Evolutionary conservation across 2,888 invertebrate genomes (phyloP), one percentile per base, ranked within the genome.

Genomic region (Chromoteleia sp.): DNA sequence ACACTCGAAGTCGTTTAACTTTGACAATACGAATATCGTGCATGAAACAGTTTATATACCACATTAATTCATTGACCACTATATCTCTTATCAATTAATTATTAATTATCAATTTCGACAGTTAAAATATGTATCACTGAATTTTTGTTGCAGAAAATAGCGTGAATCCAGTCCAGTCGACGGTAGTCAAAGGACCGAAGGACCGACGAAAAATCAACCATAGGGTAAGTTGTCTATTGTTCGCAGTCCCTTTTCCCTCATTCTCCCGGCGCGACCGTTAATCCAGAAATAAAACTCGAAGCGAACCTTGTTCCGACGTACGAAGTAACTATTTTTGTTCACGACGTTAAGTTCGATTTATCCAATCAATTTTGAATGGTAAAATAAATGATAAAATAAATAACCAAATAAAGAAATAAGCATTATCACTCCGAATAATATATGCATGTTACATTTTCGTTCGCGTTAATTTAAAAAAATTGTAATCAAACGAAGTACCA

Each of bases 181-280:
- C 92, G 21, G 90, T 93, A 52, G 91, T 93, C 43, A 92, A 91
- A 83, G 92, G 92, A 5, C 89, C 92, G 6, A 93, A 92, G 86
- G 93, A 94, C 85, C 92, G 92, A 84, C 91, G 92, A 89, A 93
- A 92, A 91, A 91, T 92, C 82, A 93, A 93, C 84, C 92, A 93
- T 86, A 93, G 92, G 92, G 93, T 93, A 89, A 81, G 88, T 43
- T 39, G 41, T 48, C 5, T 41, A 58, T 58, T 65, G 48, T 36
- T 19, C 36, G 39, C 4, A n/a, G n/a, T 25, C 25, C 33, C 25
- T 14, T 36, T 39, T 52, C n/a, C 17, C 6, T 50, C 8, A 6
- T 15, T 5, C 48, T 39, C 48, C 10, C 21, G 39, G 5, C 2
- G 14, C n/a, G 48, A 58, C 39, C 29, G 48, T 56, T 58, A 65